Conservation (phyloP, 2,888 invertebrate genomes). For the Microctonus hyperodae region DNA sequence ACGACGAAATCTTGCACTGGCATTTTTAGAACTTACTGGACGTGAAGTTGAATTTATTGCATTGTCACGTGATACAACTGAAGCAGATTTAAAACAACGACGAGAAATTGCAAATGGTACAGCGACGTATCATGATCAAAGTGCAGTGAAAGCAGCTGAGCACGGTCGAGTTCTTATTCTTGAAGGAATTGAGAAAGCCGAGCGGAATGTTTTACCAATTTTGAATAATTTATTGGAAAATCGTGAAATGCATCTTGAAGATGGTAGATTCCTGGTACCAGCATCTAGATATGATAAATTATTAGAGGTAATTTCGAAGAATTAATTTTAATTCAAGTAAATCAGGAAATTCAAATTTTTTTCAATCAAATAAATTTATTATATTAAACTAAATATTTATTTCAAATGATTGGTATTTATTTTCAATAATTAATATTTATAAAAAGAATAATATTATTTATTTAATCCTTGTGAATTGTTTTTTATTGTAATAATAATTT, state of each 20-base stretch:
- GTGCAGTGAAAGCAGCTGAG: conserved; percentile 91
- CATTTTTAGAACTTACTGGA: conserved; percentile 87
- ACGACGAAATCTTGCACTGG: conserved; percentile 83
- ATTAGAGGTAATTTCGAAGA: conserved; percentile 69
- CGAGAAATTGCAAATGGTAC: conserved; percentile 89
- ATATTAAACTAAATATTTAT: too few relatives aligned
- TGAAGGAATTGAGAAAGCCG: conserved; percentile 97
- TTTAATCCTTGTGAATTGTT: too few relatives aligned
- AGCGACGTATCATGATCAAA: conserved; percentile 93
- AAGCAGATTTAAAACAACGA: conserved; percentile 95
- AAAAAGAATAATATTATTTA: too few relatives aligned
- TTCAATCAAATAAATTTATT: too few relatives aligned
- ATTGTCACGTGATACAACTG: conserved; percentile 94
- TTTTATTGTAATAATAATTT: too few relatives aligned
- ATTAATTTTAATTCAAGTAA: neutral
- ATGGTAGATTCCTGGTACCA: conserved; percentile 92
- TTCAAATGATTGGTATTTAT: too few relatives aligned
- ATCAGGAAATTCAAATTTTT: too few relatives aligned
- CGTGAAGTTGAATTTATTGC: conserved; percentile 93
- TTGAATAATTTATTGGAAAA: conserved; percentile 96
- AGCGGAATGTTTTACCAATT: conserved; percentile 94
- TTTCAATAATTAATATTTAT: too few relatives aligned
- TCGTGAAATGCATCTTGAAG: conserved; percentile 97
- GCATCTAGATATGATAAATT: conserved; percentile 90
- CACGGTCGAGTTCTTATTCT: conserved; percentile 88